Evolutionary conservation across 2,797 vertebrate species (phyloP).

Genomic region (Xyrichtys novacula): DNA sequence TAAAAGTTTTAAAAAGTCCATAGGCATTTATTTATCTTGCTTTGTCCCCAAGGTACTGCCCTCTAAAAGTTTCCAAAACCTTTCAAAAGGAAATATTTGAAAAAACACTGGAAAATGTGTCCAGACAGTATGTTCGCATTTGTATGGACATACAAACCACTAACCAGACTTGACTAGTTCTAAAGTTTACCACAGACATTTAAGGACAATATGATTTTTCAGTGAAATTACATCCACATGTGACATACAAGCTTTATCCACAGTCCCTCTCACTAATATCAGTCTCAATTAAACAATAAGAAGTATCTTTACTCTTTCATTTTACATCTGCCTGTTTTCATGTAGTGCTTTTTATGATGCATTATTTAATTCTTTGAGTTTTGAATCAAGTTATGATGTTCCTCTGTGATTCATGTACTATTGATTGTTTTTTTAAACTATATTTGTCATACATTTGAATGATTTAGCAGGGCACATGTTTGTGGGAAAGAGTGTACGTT

Average conservation of each 20-base stretch:
- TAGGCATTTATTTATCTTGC: constrained; percentile 39
- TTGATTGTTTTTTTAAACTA: constrained; percentile 51
- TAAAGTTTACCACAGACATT: neutral
- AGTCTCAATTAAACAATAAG: constrained; percentile 32
- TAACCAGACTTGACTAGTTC: constrained; percentile 21
- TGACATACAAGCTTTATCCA: constrained; percentile 42
- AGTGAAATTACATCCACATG: neutral
- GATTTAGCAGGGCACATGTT: constrained; percentile 61
- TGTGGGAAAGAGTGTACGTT: constrained; percentile 64
- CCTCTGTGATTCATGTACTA: constrained; percentile 60
- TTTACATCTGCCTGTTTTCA: constrained; percentile 42
- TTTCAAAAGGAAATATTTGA: neutral
- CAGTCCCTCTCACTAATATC: constrained; percentile 42
- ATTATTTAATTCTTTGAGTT: constrained; percentile 59
- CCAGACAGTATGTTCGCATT: constrained; percentile 4
- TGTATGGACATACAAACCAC: constrained; percentile 35
- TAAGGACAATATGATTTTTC: too few relatives aligned
- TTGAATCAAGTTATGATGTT: constrained; percentile 61
- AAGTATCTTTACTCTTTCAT: constrained; percentile 38
- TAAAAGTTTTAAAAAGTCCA: constrained; percentile 4
- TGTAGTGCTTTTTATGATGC: constrained; percentile 48
- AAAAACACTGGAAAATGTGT: constrained; percentile 16
- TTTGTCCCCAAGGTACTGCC: constrained; percentile 19
- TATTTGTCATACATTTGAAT: constrained; percentile 57
- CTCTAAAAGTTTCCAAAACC: constrained; percentile 2